Conservation (phyloP, 2,888 invertebrate genomes). For the Leptinotarsa juncta region DNA sequence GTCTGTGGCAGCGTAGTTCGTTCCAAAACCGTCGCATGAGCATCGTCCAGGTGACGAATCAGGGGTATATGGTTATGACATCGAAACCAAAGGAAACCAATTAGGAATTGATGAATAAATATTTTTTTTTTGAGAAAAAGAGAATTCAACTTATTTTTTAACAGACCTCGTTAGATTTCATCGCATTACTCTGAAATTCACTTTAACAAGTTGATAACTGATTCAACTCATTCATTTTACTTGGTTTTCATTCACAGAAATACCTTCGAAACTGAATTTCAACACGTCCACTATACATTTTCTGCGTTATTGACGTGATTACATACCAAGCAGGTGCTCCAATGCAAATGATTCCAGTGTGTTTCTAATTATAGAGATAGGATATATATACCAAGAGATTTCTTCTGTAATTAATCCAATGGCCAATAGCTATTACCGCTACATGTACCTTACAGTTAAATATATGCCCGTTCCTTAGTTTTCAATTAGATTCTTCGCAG, state of each 20-base stretch:
- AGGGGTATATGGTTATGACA: no score
- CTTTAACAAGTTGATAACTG: no score
- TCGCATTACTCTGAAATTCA: no score
- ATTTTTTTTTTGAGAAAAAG: no score
- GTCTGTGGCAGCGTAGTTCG: no score
- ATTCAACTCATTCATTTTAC: no score
- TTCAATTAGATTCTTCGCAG: conserved; percentile 12
- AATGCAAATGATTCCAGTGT: conserved; percentile 6
- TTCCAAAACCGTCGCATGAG: no score
- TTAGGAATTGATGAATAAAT: no score
- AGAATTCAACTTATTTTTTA: no score
- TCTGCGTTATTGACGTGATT: conserved; percentile 1
- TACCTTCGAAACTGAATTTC: conserved; percentile 1
- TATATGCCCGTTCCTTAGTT: conserved; percentile 7
- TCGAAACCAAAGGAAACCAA: no score
- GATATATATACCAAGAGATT: conserved; percentile 6
- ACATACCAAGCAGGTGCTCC: conserved; percentile 15
- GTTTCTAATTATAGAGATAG: conserved; percentile 11
- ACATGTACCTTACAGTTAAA: conserved; percentile 13
- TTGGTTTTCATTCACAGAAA: background rate
- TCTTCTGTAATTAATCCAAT: conserved; percentile 18
- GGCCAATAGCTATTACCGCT: conserved; percentile 17
- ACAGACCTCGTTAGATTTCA: no score
- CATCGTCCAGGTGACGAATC: no score
- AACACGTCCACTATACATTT: background rate